Evolutionary conservation across 2,113 vertebrate genomes (phyloP), one percentile per base, ranked within the genome.

Genomic region (Raja brachyura): DNA sequence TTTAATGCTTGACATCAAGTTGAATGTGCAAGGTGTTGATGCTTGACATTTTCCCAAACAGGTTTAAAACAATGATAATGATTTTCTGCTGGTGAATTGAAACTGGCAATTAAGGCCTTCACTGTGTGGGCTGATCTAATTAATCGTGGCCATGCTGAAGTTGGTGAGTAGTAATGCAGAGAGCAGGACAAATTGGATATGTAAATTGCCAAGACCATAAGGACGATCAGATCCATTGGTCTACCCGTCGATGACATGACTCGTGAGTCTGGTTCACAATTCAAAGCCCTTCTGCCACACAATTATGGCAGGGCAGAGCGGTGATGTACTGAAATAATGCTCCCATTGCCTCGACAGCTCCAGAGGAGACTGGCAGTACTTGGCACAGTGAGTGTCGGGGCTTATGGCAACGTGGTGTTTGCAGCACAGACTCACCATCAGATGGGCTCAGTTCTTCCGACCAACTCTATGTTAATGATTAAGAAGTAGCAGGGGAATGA

Each of bases 121-220:
- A 74, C 68, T 92, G 68, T 92, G 90, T 92, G 63, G 88, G 88
- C 63, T 33, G 63, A 90, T 90, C 88, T 33, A 90, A 90, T 90
- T 90, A 90, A 70, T 90, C 11, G 16, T 90, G 22, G 90, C 39
- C 66, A 92, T 48, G 68, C 90, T 92, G 90, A 70, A 74, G 66
- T 54, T 92, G 90, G 66, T 48, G 68, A 92, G 9, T n/a, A 63
- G 28, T 63, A 31, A 31, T 66, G 83, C 61, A 88, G 59, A 88
- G 28, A 88, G 59, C 31, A 54, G 90, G 6, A 74, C 66, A 73
- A 92, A 92, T 54, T 54, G 90, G 68, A 73, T 92, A 73, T 74
- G 66, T 92, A 92, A 73, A 73, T 68, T 74, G 39, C 31, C 22
- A 92, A 73, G 39, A 54, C 90, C 20, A 86, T n/a, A 22, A 48